Base-by-base conservation (phyloP, 2,113 vertebrate genomes). In the Eulemur macaco region DNA sequence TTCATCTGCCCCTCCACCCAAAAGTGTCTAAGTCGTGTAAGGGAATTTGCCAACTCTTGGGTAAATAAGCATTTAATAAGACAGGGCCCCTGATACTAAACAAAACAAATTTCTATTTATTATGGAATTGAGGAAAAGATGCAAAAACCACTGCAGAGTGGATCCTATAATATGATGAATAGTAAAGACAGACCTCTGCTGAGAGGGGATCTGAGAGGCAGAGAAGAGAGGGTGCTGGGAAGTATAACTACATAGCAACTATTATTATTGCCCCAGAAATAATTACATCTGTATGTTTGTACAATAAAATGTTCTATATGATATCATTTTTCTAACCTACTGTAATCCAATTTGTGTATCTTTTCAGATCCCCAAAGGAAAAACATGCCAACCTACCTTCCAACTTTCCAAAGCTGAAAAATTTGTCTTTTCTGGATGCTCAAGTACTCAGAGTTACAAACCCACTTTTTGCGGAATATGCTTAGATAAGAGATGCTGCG, bases 381-480 rank as follows among this genome's bases (percentile, higher is more conserved):
- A 99, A 98, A 99, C 98, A 0, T 99, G 99, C 68, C 98, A 97
- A 96, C 98, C 99, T 0, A 99, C 99, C 84, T 99, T 99, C 97
- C 99, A 99, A 96, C 99, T 99, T 23, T 98, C 98, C 89, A 99
- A 98, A 97, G 98, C 99, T 14, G 99, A 99, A 97, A 99, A 99
- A 89, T 98, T 99, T 7, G 27, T 82, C 5, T 99, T 99, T 84
- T 99, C 99, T 0, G 99, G 99, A 94, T 99, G 99, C 78, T 98
- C 98, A 94, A 99, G 99, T 63, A 99, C 98, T 71, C 98, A 98
- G 95, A 99, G 98, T 96, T 99, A 99, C 68, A 99, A 98, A 86
- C 99, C 99, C 31, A 99, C 97, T 1, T 99, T 99, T 98, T 99
- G 99, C 13, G 99, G 99, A 3, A 91, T 98, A 31, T 99, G 99